These are phyloP conservation scores for Halcyon malimbica DNA, from an alignment of 2,113 vertebrate genomes.

Conservation along the genomic window DNA sequence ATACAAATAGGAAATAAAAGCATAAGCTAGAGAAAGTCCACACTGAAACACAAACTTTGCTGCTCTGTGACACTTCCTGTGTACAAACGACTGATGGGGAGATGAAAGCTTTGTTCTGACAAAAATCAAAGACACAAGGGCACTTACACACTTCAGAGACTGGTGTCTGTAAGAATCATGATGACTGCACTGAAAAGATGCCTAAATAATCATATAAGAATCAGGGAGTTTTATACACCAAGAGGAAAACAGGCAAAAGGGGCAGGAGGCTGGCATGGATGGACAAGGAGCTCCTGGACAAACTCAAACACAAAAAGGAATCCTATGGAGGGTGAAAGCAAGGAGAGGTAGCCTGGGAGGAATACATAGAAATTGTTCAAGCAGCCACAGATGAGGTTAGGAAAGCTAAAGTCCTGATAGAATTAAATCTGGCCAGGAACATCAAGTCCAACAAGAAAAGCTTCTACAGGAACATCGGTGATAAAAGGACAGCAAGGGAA, in stretches of 20 bases:
- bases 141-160: background rate
- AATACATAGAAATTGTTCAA: rapidly evolving
- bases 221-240: background rate
- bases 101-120: conserved; percentile 37
- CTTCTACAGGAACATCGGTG: background rate
- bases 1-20: conserved; percentile 57
- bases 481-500: background rate
- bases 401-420: background rate
- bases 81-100: background rate
- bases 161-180: background rate
- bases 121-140: conserved; percentile 1
- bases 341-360: background rate
- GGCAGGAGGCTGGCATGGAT: background rate
- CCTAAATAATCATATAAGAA: background rate
- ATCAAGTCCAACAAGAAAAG: background rate
- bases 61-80: background rate
- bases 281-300: background rate
- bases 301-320: background rate
- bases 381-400: background rate
- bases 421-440: background rate
- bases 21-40: background rate
- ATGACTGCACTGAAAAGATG: background rate
- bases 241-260: background rate
- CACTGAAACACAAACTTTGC: background rate
- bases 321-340: background rate